Percentiles rank a stretch among this genome's conserved stretches.
phyloP scores from a whole-genome alignment of 2,888 invertebrate species.

The Hypsopygia costalis region DNA sequence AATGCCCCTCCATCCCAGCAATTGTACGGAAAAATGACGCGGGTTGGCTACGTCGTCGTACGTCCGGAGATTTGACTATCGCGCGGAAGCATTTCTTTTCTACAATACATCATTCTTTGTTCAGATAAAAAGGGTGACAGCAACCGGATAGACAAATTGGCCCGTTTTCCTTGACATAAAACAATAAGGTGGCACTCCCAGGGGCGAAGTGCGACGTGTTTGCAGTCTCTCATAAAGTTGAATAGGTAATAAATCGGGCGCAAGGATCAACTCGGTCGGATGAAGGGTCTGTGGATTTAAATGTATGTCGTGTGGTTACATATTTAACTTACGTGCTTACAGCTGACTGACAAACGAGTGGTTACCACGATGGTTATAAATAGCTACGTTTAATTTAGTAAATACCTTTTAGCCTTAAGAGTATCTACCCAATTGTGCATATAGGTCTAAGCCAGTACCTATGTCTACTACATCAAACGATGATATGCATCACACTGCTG shows the following conservation, averaged over 20 bases:
- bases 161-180: conserved; percentile 45
- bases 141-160: conserved; percentile 52
- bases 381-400: too few relatives aligned
- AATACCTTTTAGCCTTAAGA: too few relatives aligned
- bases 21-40: too few relatives aligned
- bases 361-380: too few relatives aligned
- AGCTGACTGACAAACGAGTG: too few relatives aligned
- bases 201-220: conserved; percentile 27
- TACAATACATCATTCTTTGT: conserved; percentile 34
- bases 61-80: conserved; percentile 9
- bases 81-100: conserved; percentile 17
- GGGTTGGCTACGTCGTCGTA: conserved; percentile 2
- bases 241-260: conserved; percentile 43
- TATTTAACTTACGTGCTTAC: too few relatives aligned
- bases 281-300: neutral
- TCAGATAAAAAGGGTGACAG: conserved; percentile 53
- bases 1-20: too few relatives aligned
- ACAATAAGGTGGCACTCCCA: conserved; percentile 46
- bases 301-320: too few relatives aligned
- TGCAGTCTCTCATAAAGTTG: conserved; percentile 35
- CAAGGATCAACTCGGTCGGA: conserved; percentile 4
- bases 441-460: too few relatives aligned
- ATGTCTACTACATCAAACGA: too few relatives aligned
- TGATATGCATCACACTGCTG: too few relatives aligned
- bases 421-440: too few relatives aligned